Percentiles rank a stretch among this genome's conserved stretches.
Conservation (phyloP, 30 jellyfish, hydroid and myxozoan genomes). For the Turritopsis dohrnii region DNA sequence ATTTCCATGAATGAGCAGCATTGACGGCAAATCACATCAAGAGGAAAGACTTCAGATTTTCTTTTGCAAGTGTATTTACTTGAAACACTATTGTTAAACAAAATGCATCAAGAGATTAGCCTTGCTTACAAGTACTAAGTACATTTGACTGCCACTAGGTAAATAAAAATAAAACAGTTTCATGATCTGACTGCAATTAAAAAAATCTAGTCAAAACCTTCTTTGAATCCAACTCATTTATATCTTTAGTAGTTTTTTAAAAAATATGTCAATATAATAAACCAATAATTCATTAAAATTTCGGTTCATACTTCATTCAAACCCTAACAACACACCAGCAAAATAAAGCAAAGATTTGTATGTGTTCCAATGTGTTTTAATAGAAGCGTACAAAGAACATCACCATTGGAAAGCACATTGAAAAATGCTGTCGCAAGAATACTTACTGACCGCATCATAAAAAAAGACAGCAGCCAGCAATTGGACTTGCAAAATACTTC, state of each 20-base stretch:
- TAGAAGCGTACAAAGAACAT: neutral
- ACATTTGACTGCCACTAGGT: too few relatives aligned
- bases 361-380: neutral
- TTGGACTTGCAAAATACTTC: too few relatives aligned
- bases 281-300: too few relatives aligned
- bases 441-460: neutral
- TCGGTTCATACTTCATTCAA: too few relatives aligned
- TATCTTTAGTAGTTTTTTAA: too few relatives aligned
- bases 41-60: neutral
- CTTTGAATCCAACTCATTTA: too few relatives aligned
- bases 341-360: too few relatives aligned
- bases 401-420: neutral
- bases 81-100: neutral
- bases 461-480: too few relatives aligned
- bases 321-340: neutral
- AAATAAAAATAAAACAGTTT: too few relatives aligned
- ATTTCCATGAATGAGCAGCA: neutral
- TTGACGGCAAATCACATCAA: neutral
- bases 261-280: too few relatives aligned
- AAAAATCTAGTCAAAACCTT: too few relatives aligned
- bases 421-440: neutral
- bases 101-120: neutral
- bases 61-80: neutral
- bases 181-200: too few relatives aligned
- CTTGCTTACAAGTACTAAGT: neutral